Evolutionary conservation across 2,113 vertebrate species (phyloP).

Genomic region (Axis porcinus): DNA sequence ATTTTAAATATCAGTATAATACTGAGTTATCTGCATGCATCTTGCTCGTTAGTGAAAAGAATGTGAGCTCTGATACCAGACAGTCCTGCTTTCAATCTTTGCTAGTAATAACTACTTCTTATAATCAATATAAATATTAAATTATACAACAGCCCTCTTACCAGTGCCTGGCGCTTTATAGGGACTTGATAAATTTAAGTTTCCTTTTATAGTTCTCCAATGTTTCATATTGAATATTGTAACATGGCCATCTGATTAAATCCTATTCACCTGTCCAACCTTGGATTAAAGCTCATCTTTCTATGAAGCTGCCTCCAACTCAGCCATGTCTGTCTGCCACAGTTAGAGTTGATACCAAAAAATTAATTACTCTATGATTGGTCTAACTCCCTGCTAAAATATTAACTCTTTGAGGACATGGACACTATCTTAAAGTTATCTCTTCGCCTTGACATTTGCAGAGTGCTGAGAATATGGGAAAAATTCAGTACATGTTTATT

Average conservation of each 20-base stretch:
- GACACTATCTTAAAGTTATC: not conserved
- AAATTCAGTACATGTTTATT: not conserved
- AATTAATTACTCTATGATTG: not conserved
- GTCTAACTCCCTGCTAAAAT: not conserved
- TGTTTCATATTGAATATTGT: not conserved
- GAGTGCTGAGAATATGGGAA: not conserved
- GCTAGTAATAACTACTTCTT: not conserved
- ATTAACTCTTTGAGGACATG: not conserved
- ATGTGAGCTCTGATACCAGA: not conserved
- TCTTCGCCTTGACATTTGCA: not conserved
- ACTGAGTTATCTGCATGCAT: not conserved
- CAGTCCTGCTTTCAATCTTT: not conserved
- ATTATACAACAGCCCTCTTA: not conserved
- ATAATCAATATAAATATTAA: not conserved
- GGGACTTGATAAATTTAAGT: not conserved
- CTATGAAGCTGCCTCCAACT: not conserved
- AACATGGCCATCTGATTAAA: not conserved
- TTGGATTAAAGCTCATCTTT: not conserved
- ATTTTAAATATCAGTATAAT: not conserved
- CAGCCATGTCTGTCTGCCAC: not conserved
- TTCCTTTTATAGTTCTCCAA: constrained; percentile 15
- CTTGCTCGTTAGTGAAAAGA: constrained; percentile 6
- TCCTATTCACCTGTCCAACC: not conserved
- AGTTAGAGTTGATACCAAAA: not conserved
- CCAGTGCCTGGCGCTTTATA: not conserved